Conservation (phyloP, 53 echinoderm and acorn worm genomes). For the Stichopus horrens region DNA sequence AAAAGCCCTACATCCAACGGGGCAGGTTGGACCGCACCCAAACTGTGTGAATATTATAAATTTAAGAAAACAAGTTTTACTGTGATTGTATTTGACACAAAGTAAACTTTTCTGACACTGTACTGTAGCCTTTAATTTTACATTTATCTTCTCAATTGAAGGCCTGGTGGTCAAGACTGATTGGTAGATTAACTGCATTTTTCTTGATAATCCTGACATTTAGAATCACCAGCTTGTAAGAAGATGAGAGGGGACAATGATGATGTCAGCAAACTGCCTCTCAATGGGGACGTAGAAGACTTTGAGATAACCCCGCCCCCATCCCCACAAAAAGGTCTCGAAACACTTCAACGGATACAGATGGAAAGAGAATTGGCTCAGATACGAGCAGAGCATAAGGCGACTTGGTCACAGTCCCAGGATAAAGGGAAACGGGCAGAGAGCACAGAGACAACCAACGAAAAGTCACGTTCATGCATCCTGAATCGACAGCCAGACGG, state of each 20-base stretch:
- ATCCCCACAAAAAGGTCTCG: slow-evolving; percentile 32
- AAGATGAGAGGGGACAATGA: not conserved
- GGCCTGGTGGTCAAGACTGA: too few species aligned
- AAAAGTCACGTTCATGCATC: not conserved
- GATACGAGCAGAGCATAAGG: not conserved
- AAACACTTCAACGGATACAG: slow-evolving; percentile 20
- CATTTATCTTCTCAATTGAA: too few species aligned
- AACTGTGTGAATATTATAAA: too few species aligned
- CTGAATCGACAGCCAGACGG: slow-evolving; percentile 29
- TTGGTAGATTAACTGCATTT: too few species aligned
- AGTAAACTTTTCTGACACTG: too few species aligned
- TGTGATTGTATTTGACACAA: too few species aligned
- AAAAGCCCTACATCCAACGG: too few species aligned
- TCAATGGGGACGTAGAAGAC: not conserved
- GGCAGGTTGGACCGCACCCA: too few species aligned
- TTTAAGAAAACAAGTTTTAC: too few species aligned
- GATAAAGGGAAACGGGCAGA: not conserved
- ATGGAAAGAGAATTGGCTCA: not conserved
- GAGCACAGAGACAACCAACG: not conserved
- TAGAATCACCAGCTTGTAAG: slow-evolving; percentile 20
- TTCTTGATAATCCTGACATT: not conserved
- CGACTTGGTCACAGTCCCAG: not conserved
- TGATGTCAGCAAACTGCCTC: not conserved
- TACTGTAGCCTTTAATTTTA: too few species aligned
- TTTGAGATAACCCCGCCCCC: slow-evolving; percentile 46